phyloP scores from a whole-genome alignment of 2,797 vertebrate species.

The Odontamblyopus lacepedii region DNA sequence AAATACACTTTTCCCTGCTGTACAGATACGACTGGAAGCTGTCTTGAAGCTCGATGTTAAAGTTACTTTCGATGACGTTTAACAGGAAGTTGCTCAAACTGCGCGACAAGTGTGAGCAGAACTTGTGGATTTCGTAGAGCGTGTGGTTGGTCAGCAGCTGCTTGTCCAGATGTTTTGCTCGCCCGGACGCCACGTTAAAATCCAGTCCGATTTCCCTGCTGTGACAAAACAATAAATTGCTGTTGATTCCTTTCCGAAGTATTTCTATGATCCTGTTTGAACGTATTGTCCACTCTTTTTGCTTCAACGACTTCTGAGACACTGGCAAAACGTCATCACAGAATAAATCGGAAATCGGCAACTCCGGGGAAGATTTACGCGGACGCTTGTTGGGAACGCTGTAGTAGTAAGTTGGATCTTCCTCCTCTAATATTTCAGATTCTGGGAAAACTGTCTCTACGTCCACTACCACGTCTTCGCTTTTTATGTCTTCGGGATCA shows the following conservation, averaged over 20 bases:
- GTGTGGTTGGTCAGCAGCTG: conserved; percentile 31
- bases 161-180: conserved; percentile 1
- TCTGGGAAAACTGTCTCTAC: not conserved
- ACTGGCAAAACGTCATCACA: not conserved
- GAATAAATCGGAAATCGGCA: not conserved
- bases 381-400: fast-evolving
- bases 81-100: conserved; percentile 15
- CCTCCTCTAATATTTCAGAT: too few species aligned
- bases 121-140: conserved; percentile 34
- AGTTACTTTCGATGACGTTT: conserved; percentile 33
- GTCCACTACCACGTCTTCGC: conserved; percentile 19
- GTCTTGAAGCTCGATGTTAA: conserved; percentile 6
- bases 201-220: conserved; percentile 29
- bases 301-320: not conserved
- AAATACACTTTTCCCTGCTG: conserved; percentile 4
- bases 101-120: conserved; percentile 18
- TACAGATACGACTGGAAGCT: conserved; percentile 15
- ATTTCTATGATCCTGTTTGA: conserved; percentile 15
- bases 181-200: conserved; percentile 26
- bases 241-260: not conserved
- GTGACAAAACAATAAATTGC: conserved; percentile 8
- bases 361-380: fast-evolving
- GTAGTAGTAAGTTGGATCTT: not conserved
- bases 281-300: conserved; percentile 34
- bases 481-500: not conserved